These are phyloP conservation scores for Sarcophaga peregrina DNA, from an alignment of 1,140 invertebrate species.

Conservation along the genomic window DNA sequence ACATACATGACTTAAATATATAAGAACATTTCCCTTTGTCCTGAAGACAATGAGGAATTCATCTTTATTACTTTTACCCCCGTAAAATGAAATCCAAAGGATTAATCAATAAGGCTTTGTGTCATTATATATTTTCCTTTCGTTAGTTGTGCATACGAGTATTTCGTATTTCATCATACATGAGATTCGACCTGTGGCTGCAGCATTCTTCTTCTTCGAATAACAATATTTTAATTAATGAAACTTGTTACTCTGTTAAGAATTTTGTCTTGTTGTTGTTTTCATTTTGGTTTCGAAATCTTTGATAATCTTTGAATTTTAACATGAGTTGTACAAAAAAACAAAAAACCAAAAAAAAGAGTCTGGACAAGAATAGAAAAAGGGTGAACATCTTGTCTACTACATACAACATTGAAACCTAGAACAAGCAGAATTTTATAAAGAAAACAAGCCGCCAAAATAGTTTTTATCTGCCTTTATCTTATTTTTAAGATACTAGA, in stretches of 20 bases:
- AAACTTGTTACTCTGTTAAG: not conserved
- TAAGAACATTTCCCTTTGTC: too few relatives aligned
- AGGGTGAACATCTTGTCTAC: not conserved
- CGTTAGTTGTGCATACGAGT: too few relatives aligned
- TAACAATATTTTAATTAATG: constrained; percentile 12
- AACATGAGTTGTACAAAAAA: not conserved
- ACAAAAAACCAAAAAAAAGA: not conserved
- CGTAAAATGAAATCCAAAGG: too few relatives aligned
- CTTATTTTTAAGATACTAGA: not conserved
- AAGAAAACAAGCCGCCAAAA: constrained; percentile 26
- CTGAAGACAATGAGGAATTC: too few relatives aligned
- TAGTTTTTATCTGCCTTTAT: constrained; percentile 15
- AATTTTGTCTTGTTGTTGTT: constrained; percentile 4
- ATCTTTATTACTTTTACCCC: too few relatives aligned
- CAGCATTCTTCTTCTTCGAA: too few relatives aligned
- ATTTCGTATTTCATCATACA: too few relatives aligned
- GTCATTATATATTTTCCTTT: too few relatives aligned
- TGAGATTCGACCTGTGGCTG: too few relatives aligned
- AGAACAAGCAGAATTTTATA: constrained; percentile 20
- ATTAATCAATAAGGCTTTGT: too few relatives aligned
- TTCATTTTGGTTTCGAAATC: not conserved
- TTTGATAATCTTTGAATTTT: constrained; percentile 8
- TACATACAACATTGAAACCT: not conserved
- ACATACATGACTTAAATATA: too few relatives aligned
- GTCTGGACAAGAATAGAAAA: too few relatives aligned